phyloP scores from a whole-genome alignment of 2,113 vertebrate genomes.

The Corynorhinus townsendii region DNA sequence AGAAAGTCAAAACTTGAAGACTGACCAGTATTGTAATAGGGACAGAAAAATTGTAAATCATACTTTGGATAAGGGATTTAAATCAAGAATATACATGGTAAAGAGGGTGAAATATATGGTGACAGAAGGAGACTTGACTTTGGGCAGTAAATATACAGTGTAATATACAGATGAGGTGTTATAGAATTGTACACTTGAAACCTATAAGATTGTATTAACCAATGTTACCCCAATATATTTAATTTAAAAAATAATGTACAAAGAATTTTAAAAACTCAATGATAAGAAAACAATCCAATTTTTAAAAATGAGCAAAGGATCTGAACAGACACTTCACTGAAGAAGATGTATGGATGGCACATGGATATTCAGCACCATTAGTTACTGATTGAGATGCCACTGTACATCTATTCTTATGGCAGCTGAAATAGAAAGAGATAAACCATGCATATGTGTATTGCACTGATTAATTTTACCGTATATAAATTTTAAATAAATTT shows the following conservation, averaged over 20 bases:
- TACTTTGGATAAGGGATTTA: not conserved
- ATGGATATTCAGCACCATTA: fast-evolving
- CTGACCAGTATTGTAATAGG: not conserved
- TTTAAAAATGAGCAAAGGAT: not conserved
- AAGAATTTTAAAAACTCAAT: not conserved
- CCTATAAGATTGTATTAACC: not conserved
- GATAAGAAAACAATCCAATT: not conserved
- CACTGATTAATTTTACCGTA: not conserved
- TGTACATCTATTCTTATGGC: not conserved
- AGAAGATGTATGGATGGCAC: not conserved
- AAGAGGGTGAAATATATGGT: not conserved
- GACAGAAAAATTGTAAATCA: not conserved
- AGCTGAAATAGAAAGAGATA: not conserved
- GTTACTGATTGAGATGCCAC: not conserved
- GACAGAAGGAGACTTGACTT: not conserved
- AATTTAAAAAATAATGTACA: not conserved
- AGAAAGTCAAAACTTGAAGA: not conserved
- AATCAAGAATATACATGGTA: not conserved
- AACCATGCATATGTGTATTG: not conserved
- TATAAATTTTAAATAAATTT: not conserved
- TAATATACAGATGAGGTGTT: not conserved
- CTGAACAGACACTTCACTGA: not conserved
- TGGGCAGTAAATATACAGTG: not conserved
- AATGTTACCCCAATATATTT: not conserved
- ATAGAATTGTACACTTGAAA: not conserved